phyloP scores from a whole-genome alignment of 2,797 vertebrate genomes.

The Poecilia wingei region DNA sequence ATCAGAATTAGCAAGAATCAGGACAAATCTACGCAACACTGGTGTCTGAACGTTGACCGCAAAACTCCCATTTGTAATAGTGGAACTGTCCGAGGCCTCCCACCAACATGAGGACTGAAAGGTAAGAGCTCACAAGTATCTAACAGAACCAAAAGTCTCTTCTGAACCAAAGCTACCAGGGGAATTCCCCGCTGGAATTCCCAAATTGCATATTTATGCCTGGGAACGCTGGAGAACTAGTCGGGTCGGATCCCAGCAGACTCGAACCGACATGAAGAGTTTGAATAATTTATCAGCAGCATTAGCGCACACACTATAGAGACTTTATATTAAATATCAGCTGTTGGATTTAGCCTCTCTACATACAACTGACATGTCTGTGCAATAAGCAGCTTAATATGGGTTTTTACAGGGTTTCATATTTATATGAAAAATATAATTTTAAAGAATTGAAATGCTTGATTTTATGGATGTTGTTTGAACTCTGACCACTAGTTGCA shows the following conservation, averaged over 20 bases:
- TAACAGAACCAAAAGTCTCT: conserved; percentile 12
- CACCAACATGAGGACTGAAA: conserved; percentile 25
- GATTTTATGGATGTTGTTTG: not conserved
- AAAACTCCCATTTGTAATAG: not conserved
- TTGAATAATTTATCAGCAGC: conserved; percentile 37
- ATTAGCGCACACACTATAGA: conserved; percentile 12
- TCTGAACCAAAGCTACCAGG: conserved; percentile 19
- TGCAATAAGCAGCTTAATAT: not conserved
- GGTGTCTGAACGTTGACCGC: not conserved
- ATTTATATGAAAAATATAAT: not conserved
- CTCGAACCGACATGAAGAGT: conserved; percentile 36
- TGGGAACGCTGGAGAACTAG: conserved; percentile 56
- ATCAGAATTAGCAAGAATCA: not conserved
- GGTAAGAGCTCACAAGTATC: conserved; percentile 6
- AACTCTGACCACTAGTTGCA: not conserved
- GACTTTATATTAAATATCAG: not conserved
- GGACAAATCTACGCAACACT: not conserved
- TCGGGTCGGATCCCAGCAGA: conserved; percentile 57
- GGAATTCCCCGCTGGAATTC: conserved; percentile 60
- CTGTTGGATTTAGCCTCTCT: not conserved
- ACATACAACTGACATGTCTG: not conserved
- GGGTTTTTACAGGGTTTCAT: not conserved
- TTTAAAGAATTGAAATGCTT: not conserved
- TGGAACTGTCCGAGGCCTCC: conserved; percentile 4
- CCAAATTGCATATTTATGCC: conserved; percentile 40